Conservation (phyloP, 2,113 vertebrate genomes). For the Crotalus tigris region DNA sequence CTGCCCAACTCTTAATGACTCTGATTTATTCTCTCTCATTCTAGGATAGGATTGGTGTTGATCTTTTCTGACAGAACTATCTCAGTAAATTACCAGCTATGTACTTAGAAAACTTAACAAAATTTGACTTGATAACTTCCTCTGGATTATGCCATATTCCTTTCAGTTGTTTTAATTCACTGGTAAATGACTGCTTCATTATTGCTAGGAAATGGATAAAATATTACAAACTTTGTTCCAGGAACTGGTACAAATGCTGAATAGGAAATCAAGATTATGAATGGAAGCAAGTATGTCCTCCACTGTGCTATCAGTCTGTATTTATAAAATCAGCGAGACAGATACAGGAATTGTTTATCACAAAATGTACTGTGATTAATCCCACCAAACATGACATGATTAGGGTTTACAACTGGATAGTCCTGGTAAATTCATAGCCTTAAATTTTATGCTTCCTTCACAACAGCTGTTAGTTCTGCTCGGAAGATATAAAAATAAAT, state of each 20-base stretch:
- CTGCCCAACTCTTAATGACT: neutral
- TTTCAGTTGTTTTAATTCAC: neutral
- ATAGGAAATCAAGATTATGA: neutral
- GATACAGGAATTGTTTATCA: neutral
- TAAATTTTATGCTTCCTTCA: slow-evolving; percentile 22
- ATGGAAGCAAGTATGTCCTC: neutral
- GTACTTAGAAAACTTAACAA: neutral
- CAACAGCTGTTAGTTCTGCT: slow-evolving; percentile 36
- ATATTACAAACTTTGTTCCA: neutral
- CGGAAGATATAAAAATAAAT: slow-evolving; percentile 2
- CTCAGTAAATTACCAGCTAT: neutral
- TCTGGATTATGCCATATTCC: neutral
- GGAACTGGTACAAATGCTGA: neutral
- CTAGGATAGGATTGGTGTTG: neutral
- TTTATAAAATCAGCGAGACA: neutral
- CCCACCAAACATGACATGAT: neutral
- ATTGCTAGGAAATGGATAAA: neutral
- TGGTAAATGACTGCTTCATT: neutral
- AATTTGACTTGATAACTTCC: neutral
- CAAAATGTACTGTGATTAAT: slow-evolving; percentile 16
- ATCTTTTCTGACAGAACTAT: neutral
- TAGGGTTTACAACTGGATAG: slow-evolving; percentile 23
- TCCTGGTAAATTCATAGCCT: slow-evolving; percentile 23
- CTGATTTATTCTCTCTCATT: neutral
- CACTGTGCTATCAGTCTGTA: neutral